A percentile compares a stretch with the other conserved stretches of the same genome.
phyloP scores from a whole-genome alignment of 2,888 invertebrate genomes.

The Slavum lentiscoides region DNA sequence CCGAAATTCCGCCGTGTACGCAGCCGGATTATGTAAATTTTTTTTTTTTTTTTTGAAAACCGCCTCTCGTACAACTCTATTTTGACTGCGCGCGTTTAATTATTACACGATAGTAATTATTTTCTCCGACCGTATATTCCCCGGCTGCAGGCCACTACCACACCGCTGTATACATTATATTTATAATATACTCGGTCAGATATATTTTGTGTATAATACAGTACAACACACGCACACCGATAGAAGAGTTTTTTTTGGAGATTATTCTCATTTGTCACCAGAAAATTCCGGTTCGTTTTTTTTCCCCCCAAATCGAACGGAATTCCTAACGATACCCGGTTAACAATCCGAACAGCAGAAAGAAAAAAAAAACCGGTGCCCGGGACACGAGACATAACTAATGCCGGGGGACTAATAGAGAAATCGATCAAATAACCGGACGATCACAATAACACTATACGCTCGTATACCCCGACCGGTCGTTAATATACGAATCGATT shows the following conservation, averaged over 20 bases:
- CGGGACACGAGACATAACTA: conserved; percentile 16
- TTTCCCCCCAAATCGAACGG: background rate
- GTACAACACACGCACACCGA: no score
- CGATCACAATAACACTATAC: background rate
- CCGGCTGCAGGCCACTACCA: conserved; percentile 21
- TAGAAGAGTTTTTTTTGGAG: no score
- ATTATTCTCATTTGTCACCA: conserved; percentile 35
- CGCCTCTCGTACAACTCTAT: conserved; percentile 44
- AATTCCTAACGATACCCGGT: background rate
- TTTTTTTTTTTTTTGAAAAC: conserved; percentile 2
- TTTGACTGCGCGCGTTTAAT: conserved; percentile 48
- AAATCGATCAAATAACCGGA: conserved; percentile 46
- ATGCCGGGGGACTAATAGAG: conserved; percentile 40
- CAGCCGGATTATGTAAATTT: conserved; percentile 41
- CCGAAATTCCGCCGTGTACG: conserved; percentile 29
- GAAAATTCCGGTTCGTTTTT: conserved; percentile 9
- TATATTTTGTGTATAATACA: no score
- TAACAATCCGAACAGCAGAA: no score
- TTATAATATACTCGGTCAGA: no score
- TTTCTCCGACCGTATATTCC: conserved; percentile 28
- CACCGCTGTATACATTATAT: no score
- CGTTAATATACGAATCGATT: background rate
- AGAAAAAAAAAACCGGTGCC: background rate
- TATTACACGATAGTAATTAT: conserved; percentile 49
- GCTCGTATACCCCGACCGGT: background rate